These are phyloP conservation scores for Neodontobutis hainanensis DNA, from an alignment of 2,113 vertebrate genomes.

Conservation along the genomic window DNA sequence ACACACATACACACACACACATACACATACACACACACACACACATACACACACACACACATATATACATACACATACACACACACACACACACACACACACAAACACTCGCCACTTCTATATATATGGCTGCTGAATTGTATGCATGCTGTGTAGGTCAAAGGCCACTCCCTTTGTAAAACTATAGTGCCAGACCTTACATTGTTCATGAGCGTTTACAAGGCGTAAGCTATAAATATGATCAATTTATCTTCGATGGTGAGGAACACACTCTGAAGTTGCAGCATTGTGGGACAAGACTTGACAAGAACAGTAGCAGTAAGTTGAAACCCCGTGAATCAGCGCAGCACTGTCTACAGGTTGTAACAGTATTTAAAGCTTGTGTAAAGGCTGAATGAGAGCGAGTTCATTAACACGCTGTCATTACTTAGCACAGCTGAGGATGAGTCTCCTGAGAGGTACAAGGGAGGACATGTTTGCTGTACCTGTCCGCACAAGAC, in stretches of 20 bases:
- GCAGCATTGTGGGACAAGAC: constrained; percentile 55
- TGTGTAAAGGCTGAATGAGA: neutral
- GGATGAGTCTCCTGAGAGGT: too few species aligned
- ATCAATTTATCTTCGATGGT: neutral
- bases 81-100: neutral
- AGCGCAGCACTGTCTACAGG: constrained; percentile 11
- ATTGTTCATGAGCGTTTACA: constrained; percentile 7
- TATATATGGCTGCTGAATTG: constrained; percentile 22
- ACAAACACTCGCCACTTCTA: constrained; percentile 12
- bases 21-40: neutral
- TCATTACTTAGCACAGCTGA: neutral
- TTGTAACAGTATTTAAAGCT: constrained; percentile 9
- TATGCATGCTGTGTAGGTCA: constrained; percentile 15
- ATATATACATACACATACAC: constrained; percentile 16
- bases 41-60: neutral
- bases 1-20: constrained; percentile 2
- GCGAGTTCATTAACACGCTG: neutral
- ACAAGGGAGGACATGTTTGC: neutral
- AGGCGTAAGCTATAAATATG: constrained; percentile 6
- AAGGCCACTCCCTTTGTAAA: constrained; percentile 20
- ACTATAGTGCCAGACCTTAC: neutral
- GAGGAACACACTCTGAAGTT: neutral
- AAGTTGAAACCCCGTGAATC: constrained; percentile 8
- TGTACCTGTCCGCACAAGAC: constrained; percentile 38
- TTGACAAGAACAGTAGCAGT: constrained; percentile 43